Evolutionary conservation across 30 jellyfish, hydroid and myxozoan species (phyloP).

Genomic region (Phacellophora camtschatica): DNA sequence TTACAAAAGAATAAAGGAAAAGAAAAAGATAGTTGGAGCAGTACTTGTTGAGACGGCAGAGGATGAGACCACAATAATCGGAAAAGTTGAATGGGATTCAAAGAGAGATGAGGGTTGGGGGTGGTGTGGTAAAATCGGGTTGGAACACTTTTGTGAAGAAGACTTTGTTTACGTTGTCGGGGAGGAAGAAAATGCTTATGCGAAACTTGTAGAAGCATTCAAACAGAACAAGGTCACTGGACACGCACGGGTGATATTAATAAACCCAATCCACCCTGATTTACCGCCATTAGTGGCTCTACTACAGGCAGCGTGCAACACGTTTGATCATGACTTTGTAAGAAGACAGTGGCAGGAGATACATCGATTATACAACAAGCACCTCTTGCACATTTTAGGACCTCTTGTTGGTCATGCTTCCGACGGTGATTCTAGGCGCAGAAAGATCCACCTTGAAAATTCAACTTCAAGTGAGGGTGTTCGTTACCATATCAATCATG

Average conservation of each 20-base stretch:
- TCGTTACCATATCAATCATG: conserved; percentile 4
- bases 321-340: not conserved
- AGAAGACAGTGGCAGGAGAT: conserved; percentile 13
- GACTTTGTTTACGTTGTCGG: conserved; percentile 15
- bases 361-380: not conserved
- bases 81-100: conserved; percentile 17
- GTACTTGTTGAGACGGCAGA: conserved; percentile 24
- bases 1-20: not conserved
- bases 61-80: conserved; percentile 24
- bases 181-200: conserved; percentile 7
- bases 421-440: conserved; percentile 48
- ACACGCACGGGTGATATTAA: not conserved
- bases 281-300: conserved; percentile 31
- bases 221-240: not conserved
- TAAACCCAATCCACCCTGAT: conserved; percentile 20
- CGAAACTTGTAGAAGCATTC: not conserved
- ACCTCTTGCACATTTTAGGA: conserved; percentile 33
- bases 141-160: not conserved
- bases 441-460: not conserved
- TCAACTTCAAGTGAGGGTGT: conserved; percentile 12
- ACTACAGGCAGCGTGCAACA: conserved; percentile 19
- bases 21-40: not conserved
- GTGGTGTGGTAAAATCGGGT: conserved; percentile 24
- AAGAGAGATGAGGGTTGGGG: conserved; percentile 50
- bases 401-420: conserved; percentile 70